phyloP scores from a whole-genome alignment of 1,140 invertebrate genomes.

The Eueides isabella region DNA sequence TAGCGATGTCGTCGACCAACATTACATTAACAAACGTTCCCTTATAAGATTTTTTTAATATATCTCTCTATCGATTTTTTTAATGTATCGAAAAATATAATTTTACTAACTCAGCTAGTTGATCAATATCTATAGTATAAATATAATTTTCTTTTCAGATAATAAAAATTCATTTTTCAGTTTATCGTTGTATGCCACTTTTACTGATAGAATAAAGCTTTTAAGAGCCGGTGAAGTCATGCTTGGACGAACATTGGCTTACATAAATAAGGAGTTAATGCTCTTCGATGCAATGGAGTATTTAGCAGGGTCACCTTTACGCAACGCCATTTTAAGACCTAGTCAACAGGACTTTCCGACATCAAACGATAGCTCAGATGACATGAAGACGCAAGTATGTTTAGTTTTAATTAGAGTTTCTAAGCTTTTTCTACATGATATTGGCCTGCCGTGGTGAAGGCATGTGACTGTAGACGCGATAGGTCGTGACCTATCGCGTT shows the following conservation, averaged over 20 bases:
- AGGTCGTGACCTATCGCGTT: too few relatives aligned
- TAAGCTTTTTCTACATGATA: constrained; percentile 3
- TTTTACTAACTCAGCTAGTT: too few relatives aligned
- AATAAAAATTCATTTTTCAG: constrained; percentile 58
- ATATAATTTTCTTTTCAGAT: constrained; percentile 51
- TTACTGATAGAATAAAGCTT: constrained; percentile 56
- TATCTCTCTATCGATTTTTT: too few relatives aligned
- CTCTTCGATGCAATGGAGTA: constrained; percentile 74
- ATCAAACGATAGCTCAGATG: constrained; percentile 29
- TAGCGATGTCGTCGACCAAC: too few relatives aligned
- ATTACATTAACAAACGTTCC: too few relatives aligned
- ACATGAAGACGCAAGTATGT: constrained; percentile 29
- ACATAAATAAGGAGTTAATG: constrained; percentile 68
- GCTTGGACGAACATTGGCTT: constrained; percentile 53
- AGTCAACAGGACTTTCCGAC: constrained; percentile 54
- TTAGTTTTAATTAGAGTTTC: neutral
- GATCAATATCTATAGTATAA: too few relatives aligned
- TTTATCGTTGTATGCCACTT: constrained; percentile 57
- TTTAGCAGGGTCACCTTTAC: constrained; percentile 59
- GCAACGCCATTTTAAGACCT: constrained; percentile 62
- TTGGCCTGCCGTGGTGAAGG: too few relatives aligned
- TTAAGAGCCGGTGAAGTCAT: constrained; percentile 58
- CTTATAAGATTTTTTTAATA: too few relatives aligned
- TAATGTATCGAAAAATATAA: too few relatives aligned
- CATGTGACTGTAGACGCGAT: too few relatives aligned